Evolutionary conservation across 2,797 vertebrate species (phyloP), one percentile per base, ranked within the genome.

Genomic region (Masticophis lateralis): DNA sequence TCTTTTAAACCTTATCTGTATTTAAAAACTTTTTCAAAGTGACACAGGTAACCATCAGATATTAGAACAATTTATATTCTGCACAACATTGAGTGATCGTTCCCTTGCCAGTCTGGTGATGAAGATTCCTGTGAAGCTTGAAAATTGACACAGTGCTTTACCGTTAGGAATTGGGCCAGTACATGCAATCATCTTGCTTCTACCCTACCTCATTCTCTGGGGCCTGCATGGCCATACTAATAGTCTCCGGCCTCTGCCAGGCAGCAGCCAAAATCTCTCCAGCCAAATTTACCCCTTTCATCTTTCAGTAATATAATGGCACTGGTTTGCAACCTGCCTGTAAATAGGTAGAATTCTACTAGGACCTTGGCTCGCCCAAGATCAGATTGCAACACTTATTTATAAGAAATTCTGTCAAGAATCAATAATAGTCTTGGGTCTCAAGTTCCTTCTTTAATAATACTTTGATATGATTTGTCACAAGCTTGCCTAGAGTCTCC

Each of bases 381-480:
- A 97, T 98, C 98, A 98, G 98, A 99, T 98, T 98, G 98, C 98
- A 98, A 97, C 98, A 98, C 98, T 98, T 98, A 98, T 98, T 98
- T 98, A 98, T 98, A 98, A 98, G 98, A 98, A 98, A 98, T 98
- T 98, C 98, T 98, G 98, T 98, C 98, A 98, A 98, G 98, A 98
- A 98, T 98, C 98, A 98, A 98, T 98, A 98, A 98, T 98, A 98
- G 98, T 98, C 98, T 97, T 97, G 98, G 97, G 98, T 98, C 98
- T 98, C 98, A 97, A 98, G 98, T 98, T 98, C 98, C 98, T 98
- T 98, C 98, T 98, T 98, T 99, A 98, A 98, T 98, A 98, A 98
- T 98, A 98, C 98, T 98, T 98, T 98, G 98, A 98, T 98, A 98
- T 98, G 98, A 98, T 98, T 98, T 98, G 98, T 98, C 98, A 98